Evolutionary conservation across 1,140 invertebrate species (phyloP).

Genomic region (Tribolium madens): DNA sequence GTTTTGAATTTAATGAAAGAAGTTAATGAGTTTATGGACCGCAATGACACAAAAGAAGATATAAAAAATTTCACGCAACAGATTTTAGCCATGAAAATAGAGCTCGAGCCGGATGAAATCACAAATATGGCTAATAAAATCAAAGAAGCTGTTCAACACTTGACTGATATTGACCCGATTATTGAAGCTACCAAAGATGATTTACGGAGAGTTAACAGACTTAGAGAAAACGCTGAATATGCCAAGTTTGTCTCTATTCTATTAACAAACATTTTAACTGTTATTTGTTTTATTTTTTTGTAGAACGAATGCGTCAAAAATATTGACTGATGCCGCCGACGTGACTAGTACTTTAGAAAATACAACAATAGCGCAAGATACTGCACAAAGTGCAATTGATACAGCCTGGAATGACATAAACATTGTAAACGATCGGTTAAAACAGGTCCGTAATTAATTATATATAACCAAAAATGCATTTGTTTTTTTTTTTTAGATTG

Average conservation of each 20-base stretch:
- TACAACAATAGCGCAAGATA: conserved; percentile 80
- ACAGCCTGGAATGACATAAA: conserved; percentile 84
- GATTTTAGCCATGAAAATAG: conserved; percentile 74
- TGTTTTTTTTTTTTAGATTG: conserved; percentile 56
- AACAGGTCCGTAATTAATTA: conserved; percentile 45
- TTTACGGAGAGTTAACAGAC: conserved; percentile 76
- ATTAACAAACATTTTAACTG: background rate
- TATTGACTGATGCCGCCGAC: conserved; percentile 71
- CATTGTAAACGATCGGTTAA: conserved; percentile 80
- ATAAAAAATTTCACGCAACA: conserved; percentile 83
- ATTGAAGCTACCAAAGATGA: conserved; percentile 86
- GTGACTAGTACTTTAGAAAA: conserved; percentile 73
- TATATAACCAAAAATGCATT: background rate
- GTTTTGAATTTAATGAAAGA: conserved; percentile 73
- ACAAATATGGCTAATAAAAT: conserved; percentile 85
- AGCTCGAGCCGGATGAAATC: conserved; percentile 88
- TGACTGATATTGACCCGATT: conserved; percentile 92
- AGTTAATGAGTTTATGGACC: conserved; percentile 81
- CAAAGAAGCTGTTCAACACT: conserved; percentile 83
- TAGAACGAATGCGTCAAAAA: conserved; percentile 68
- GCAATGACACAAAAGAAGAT: conserved; percentile 81
- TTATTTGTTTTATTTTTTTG: conserved; percentile 33
- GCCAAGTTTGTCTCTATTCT: conserved; percentile 73
- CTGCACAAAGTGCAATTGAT: conserved; percentile 82
- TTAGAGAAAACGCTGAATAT: conserved; percentile 82